These are phyloP conservation scores for Parasteatoda lunata DNA, from an alignment of 2,888 invertebrate species.

Conservation along the genomic window DNA sequence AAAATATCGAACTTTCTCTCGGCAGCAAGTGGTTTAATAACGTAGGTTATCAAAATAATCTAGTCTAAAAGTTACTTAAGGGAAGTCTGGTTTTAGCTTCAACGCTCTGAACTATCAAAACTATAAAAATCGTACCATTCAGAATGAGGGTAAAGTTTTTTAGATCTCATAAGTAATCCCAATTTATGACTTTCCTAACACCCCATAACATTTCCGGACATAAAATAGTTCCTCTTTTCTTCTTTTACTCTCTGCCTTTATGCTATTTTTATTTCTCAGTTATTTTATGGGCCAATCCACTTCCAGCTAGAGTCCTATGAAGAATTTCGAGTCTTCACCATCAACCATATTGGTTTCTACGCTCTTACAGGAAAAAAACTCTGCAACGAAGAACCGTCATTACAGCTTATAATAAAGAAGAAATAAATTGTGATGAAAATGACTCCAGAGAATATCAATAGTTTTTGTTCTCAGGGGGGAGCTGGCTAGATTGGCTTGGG, in stretches of 20 bases:
- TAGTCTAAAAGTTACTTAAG: no score
- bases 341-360: slow-evolving; percentile 39
- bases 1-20: no score
- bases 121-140: slow-evolving; percentile 1
- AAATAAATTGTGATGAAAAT: not conserved
- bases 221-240: slow-evolving; percentile 36
- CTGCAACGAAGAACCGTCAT: not conserved
- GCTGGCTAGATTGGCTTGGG: no score
- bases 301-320: slow-evolving; percentile 3
- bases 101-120: not conserved
- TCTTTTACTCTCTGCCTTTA: slow-evolving; percentile 8
- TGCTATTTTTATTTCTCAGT: slow-evolving; percentile 21
- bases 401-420: not conserved
- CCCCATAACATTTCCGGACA: slow-evolving; percentile 60
- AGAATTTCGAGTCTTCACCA: not conserved
- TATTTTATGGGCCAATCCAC: slow-evolving; percentile 58
- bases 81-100: not conserved
- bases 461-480: not conserved
- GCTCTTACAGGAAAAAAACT: not conserved
- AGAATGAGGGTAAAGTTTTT: not conserved
- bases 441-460: not conserved
- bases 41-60: no score
- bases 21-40: no score
- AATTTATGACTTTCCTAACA: slow-evolving; percentile 60
- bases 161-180: slow-evolving; percentile 54